Percentiles rank a stretch among this genome's conserved stretches.
Evolutionary conservation across 2,797 vertebrate genomes (phyloP).

Genomic region (Prunella strophiata): DNA sequence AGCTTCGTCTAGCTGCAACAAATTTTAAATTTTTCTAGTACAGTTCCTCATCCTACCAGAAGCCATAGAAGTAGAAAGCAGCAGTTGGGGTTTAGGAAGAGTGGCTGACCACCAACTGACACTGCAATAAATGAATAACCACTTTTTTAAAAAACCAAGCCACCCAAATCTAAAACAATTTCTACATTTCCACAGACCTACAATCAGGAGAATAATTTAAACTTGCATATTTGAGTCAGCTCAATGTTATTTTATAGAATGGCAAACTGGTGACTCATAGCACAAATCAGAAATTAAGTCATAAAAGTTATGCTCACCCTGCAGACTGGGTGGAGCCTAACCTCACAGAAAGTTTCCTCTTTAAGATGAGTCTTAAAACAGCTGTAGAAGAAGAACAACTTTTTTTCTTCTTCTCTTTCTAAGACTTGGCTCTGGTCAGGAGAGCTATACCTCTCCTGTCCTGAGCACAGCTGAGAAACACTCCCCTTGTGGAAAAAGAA

Average conservation of each 20-base stretch:
- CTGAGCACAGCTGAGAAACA: background rate
- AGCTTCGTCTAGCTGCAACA: background rate
- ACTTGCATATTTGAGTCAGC: background rate
- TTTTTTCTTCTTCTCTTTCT: background rate
- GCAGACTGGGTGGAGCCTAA: background rate
- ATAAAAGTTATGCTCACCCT: background rate
- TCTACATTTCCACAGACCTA: background rate
- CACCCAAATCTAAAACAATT: background rate
- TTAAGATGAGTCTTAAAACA: background rate
- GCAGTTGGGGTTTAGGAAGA: background rate
- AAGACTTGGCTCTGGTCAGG: background rate
- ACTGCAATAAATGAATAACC: background rate
- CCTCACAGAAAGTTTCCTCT: background rate
- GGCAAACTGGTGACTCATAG: background rate
- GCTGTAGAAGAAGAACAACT: background rate
- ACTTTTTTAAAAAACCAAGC: background rate
- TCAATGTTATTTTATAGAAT: background rate
- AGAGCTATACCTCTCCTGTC: background rate
- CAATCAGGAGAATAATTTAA: background rate
- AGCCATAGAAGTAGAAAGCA: background rate
- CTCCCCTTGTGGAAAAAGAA: background rate
- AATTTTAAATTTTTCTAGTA: background rate
- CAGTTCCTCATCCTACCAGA: background rate
- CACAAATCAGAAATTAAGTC: background rate
- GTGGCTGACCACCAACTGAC: background rate